These are phyloP conservation scores for Cynaeus angustus DNA, from an alignment of 2,888 invertebrate genomes.

Conservation along the genomic window DNA sequence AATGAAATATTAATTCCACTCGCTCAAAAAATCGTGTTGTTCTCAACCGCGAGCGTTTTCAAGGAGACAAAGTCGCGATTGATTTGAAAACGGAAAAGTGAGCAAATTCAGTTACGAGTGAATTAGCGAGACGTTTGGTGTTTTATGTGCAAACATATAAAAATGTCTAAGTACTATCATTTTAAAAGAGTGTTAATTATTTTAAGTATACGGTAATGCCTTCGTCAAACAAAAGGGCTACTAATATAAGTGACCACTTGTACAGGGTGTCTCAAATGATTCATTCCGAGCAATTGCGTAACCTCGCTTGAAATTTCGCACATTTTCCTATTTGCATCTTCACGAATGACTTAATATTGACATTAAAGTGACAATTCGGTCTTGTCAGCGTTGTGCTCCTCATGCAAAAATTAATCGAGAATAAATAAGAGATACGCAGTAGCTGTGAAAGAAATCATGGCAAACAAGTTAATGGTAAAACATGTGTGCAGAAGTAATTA, in stretches of 20 bases:
- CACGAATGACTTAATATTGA: constrained; percentile 24
- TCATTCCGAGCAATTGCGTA: constrained; percentile 10
- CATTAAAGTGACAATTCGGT: background rate
- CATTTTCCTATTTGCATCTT: constrained; percentile 31
- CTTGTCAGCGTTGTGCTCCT: background rate
- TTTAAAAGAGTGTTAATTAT: constrained; percentile 54
- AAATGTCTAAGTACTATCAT: constrained; percentile 52
- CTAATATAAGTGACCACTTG: constrained; percentile 33
- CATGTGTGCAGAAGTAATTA: constrained; percentile 69
- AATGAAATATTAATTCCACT: constrained; percentile 25
- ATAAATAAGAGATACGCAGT: constrained; percentile 38
- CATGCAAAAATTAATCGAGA: constrained; percentile 40
- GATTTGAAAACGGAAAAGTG: background rate
- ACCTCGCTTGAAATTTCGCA: constrained; percentile 30
- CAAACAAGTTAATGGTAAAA: constrained; percentile 66
- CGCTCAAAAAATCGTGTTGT: background rate
- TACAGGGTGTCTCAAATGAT: constrained; percentile 33
- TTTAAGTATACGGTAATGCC: constrained; percentile 51
- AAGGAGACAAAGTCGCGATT: constrained; percentile 3
- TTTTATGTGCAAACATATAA: constrained; percentile 51
- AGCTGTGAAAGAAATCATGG: constrained; percentile 58
- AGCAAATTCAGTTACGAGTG: constrained; percentile 26
- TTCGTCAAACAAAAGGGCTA: constrained; percentile 43
- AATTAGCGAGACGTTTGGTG: constrained; percentile 37
- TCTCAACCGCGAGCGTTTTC: background rate